Conservation (phyloP, 2,888 invertebrate species). For the Epistrophe eligans region DNA sequence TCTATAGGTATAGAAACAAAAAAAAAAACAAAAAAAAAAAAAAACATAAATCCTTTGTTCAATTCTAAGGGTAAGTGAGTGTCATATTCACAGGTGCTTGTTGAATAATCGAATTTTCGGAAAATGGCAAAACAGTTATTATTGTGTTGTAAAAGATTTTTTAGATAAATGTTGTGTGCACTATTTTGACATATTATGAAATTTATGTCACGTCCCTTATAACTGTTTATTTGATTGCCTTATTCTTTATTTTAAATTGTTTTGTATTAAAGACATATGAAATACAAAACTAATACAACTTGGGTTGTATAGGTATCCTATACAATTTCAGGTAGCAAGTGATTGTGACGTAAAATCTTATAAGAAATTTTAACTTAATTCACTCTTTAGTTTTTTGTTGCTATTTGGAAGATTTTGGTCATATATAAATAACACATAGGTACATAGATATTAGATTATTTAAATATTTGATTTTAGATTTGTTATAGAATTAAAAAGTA, state of each 20-base stretch:
- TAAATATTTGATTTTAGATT: too few relatives aligned
- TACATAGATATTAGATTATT: too few relatives aligned
- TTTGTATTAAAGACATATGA: neutral
- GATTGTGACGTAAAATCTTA: too few relatives aligned
- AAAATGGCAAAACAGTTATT: slow-evolving; percentile 4
- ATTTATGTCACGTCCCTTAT: slow-evolving; percentile 53
- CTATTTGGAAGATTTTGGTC: too few relatives aligned
- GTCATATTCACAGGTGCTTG: neutral
- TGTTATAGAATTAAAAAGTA: too few relatives aligned
- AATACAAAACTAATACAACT: too few relatives aligned
- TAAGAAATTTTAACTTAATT: too few relatives aligned
- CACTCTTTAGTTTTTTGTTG: too few relatives aligned
- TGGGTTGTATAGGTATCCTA: too few relatives aligned
- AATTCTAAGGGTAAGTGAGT: neutral
- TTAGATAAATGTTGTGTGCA: slow-evolving; percentile 23
- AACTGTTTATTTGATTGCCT: slow-evolving; percentile 40
- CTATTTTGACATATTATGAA: slow-evolving; percentile 43
- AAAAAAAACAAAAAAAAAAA: neutral
- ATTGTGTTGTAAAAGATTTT: neutral
- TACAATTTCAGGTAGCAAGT: too few relatives aligned
- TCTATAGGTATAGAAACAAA: too few relatives aligned
- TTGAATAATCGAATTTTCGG: neutral
- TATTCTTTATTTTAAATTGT: neutral
- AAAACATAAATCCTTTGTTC: neutral
- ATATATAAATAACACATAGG: too few relatives aligned